phyloP scores from a whole-genome alignment of 2,797 vertebrate species.

The Lateolabrax maculatus region DNA sequence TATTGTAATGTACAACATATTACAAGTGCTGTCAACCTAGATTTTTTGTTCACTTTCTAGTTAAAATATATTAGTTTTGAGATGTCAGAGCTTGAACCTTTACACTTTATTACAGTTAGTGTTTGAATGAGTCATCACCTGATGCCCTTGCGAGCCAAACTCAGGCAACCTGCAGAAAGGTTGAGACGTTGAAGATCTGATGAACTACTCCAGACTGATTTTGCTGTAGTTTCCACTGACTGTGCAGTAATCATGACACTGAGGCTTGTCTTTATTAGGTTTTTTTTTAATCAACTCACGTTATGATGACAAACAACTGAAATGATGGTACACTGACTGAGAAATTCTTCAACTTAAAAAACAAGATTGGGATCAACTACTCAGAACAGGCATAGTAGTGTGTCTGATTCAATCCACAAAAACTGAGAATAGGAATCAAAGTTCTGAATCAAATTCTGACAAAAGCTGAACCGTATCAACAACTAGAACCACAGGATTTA shows the following conservation, averaged over 20 bases:
- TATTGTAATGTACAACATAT: neutral
- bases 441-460: conserved; percentile 29
- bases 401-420: conserved; percentile 35
- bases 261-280: conserved; percentile 2
- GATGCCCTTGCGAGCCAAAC: neutral
- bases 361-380: conserved; percentile 29
- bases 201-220: neutral
- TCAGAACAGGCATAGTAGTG: conserved; percentile 19
- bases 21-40: neutral
- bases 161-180: neutral
- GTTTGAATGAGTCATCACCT: neutral
- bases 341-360: conserved; percentile 52
- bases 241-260: conserved; percentile 29
- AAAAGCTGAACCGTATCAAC: conserved; percentile 26
- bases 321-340: conserved; percentile 63
- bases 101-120: neutral
- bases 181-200: neutral
- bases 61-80: no score
- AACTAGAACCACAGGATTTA: conserved; percentile 25
- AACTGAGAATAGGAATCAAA: conserved; percentile 29
- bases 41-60: neutral
- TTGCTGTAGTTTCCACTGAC: neutral
- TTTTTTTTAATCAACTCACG: conserved; percentile 66
- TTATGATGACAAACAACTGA: conserved; percentile 67
- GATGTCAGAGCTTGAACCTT: neutral